Conservation (phyloP, 2,888 invertebrate genomes). For the Opisthograptis luteolata region DNA sequence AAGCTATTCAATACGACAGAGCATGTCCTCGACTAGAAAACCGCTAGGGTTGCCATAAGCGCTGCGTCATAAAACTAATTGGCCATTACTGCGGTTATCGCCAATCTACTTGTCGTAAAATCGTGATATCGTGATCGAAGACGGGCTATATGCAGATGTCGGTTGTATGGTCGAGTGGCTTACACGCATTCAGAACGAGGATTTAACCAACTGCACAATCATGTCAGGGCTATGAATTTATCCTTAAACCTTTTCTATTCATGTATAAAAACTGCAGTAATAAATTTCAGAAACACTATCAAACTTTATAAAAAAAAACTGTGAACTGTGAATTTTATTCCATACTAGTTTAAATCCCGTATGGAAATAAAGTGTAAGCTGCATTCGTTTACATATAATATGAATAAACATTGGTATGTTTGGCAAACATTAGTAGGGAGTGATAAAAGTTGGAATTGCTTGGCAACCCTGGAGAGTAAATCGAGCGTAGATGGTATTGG, state of each 20-base stretch:
- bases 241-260: neutral
- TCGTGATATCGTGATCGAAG: conserved; percentile 46
- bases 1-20: conserved; percentile 58
- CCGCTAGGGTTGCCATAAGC: conserved; percentile 45
- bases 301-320: neutral
- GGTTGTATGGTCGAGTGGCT: conserved; percentile 20
- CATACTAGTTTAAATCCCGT: conserved; percentile 14
- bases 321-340: neutral
- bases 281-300: neutral
- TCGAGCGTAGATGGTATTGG: conserved; percentile 66
- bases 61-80: conserved; percentile 56
- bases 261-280: neutral
- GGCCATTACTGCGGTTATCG: conserved; percentile 51
- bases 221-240: neutral
- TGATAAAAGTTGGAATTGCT: conserved; percentile 38
- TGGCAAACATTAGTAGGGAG: conserved; percentile 28
- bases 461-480: conserved; percentile 59
- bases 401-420: conserved; percentile 32
- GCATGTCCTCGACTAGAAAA: conserved; percentile 36
- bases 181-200: conserved; percentile 18
- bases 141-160: conserved; percentile 44
- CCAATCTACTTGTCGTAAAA: conserved; percentile 50
- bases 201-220: conserved; percentile 8
- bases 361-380: conserved; percentile 16
- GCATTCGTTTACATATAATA: conserved; percentile 31